Evolutionary conservation across 2,113 vertebrate genomes (phyloP).

Genomic region (Neomonachus schauinslandi): DNA sequence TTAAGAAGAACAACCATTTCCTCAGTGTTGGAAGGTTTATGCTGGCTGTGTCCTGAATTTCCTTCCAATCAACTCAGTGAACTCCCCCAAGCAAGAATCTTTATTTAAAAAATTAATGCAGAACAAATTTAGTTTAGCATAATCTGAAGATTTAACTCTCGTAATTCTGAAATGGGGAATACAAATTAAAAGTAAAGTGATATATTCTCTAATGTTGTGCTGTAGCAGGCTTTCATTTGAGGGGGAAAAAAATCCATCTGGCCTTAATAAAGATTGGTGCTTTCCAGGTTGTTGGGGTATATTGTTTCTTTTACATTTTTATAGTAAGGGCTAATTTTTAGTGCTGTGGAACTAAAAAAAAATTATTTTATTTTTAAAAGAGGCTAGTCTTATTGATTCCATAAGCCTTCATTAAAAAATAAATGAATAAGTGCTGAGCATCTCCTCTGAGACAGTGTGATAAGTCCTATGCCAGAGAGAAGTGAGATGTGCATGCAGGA

Average conservation of each 20-base stretch:
- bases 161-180: conserved; percentile 48
- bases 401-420: conserved; percentile 68
- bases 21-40: neutral
- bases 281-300: conserved; percentile 23
- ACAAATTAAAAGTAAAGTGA: conserved; percentile 72
- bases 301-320: conserved; percentile 76
- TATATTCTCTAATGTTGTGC: conserved; percentile 39
- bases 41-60: neutral
- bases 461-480: neutral
- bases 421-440: conserved; percentile 48
- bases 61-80: neutral
- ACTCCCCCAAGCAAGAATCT: neutral
- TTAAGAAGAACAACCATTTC: neutral
- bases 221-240: conserved; percentile 66
- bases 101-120: conserved; percentile 47
- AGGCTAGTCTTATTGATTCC: conserved; percentile 64
- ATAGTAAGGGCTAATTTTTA: conserved; percentile 68
- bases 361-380: conserved; percentile 72
- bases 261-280: conserved; percentile 78
- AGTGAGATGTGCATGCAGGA: neutral
- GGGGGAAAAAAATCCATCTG: conserved; percentile 73
- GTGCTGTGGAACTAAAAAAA: conserved; percentile 62
- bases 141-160: conserved; percentile 56
- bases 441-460: conserved; percentile 41
- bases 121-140: conserved; percentile 54